These are phyloP conservation scores for Clostera curtula DNA, from an alignment of 2,888 invertebrate genomes.

Conservation along the genomic window DNA sequence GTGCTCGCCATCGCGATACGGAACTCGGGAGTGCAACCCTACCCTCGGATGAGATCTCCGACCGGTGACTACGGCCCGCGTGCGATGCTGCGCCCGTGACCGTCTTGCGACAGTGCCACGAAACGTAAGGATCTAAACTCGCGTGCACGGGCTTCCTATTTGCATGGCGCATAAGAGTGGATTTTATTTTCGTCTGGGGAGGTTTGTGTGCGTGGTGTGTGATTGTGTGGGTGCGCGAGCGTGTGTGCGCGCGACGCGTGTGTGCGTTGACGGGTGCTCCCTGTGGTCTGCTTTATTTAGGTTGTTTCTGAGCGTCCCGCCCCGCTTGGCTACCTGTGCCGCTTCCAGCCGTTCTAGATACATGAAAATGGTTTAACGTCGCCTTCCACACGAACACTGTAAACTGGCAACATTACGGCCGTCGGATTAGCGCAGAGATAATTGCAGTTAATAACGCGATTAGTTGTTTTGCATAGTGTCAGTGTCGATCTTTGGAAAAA, in stretches of 20 bases:
- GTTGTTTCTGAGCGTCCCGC: constrained; percentile 56
- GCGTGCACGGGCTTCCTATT: constrained; percentile 66
- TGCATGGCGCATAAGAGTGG: constrained; percentile 72
- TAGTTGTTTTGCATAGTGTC: neutral
- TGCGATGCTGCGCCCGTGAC: constrained; percentile 72
- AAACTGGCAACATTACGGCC: no score
- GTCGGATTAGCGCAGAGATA: no score
- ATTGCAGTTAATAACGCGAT: neutral
- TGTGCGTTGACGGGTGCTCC: constrained; percentile 61
- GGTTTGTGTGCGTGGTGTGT: constrained; percentile 52
- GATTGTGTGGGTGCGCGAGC: constrained; percentile 36
- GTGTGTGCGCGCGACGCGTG: constrained; percentile 34
- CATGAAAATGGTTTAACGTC: constrained; percentile 11
- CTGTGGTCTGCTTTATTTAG: constrained; percentile 66
- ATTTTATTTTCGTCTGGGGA: constrained; percentile 72
- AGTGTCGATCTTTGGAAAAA: neutral
- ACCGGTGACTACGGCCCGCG: constrained; percentile 51
- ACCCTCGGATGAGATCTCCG: constrained; percentile 58
- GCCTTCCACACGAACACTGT: no score
- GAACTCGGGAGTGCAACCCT: constrained; percentile 44
- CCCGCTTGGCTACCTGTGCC: constrained; percentile 26
- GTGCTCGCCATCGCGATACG: constrained; percentile 58
- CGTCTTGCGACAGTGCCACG: constrained; percentile 70
- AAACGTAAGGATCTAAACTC: constrained; percentile 69
- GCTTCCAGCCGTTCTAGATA: constrained; percentile 9